Evolutionary conservation across 2,113 vertebrate species (phyloP).

Genomic region (Mus spicilegus): DNA sequence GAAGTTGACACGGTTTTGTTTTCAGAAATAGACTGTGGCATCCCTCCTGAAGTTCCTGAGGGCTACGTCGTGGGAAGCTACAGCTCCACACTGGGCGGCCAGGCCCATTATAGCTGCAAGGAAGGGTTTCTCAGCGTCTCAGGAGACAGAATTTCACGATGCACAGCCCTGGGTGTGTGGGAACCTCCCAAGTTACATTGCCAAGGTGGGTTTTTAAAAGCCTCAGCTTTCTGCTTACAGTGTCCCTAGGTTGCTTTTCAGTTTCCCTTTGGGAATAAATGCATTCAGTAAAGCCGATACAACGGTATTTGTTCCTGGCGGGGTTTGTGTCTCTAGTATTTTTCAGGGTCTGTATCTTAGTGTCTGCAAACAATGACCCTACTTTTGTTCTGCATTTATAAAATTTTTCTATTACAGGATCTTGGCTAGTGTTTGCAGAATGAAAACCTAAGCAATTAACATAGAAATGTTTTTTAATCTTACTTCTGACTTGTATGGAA

Average conservation of each 20-base stretch:
- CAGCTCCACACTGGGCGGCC: conserved; percentile 78
- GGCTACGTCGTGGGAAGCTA: conserved; percentile 85
- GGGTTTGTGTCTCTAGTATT: conserved; percentile 29
- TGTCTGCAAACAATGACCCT: background rate
- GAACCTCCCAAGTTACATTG: conserved; percentile 65
- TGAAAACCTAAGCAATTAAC: conserved; percentile 23
- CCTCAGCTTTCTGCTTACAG: background rate
- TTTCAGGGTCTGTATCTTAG: conserved; percentile 7
- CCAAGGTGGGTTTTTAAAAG: conserved; percentile 71
- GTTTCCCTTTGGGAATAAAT: background rate
- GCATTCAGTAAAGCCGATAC: background rate
- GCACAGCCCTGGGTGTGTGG: conserved; percentile 79
- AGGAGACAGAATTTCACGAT: conserved; percentile 63
- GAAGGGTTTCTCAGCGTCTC: conserved; percentile 83
- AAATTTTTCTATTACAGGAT: conserved; percentile 27
- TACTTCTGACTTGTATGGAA: background rate
- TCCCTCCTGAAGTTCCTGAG: conserved; percentile 82
- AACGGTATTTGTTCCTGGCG: background rate
- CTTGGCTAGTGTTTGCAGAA: conserved; percentile 47
- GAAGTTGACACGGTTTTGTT: conserved; percentile 62
- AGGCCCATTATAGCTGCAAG: conserved; percentile 81
- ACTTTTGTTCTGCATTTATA: conserved; percentile 8
- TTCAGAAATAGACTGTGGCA: conserved; percentile 86
- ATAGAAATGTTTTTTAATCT: conserved; percentile 16
- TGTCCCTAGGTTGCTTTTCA: background rate